Percentiles rank a stretch among this genome's conserved stretches.
Conservation (phyloP, 92 coral and sea anemone species). For the Paragorgia papillata region DNA sequence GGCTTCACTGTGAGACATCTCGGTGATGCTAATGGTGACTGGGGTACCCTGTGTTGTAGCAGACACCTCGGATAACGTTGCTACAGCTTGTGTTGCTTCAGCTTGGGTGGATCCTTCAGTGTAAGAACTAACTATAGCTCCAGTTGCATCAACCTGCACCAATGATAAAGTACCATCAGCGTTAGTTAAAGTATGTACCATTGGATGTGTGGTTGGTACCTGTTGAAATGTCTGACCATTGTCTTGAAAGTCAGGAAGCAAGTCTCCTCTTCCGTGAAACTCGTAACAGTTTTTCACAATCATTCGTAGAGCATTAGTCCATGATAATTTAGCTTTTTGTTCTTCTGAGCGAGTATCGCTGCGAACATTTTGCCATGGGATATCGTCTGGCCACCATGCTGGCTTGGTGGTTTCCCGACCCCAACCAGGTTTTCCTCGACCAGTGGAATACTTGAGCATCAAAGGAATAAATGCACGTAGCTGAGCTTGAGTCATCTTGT, state of each 20-base stretch:
- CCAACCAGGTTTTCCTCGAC: constrained; percentile 99
- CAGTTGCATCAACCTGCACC: constrained; percentile 98
- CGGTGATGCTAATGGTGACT: constrained; percentile 75
- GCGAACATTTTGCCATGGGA: constrained; percentile 99
- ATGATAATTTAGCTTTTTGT: constrained; percentile 92
- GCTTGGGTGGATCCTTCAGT: constrained; percentile 94
- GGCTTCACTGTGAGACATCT: constrained; percentile 92
- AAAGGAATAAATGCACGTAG: constrained; percentile 95
- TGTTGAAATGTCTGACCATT: constrained; percentile 73
- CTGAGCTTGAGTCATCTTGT: constrained; percentile 99
- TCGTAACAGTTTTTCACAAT: constrained; percentile 99
- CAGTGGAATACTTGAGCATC: constrained; percentile 98
- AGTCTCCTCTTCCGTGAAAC: constrained; percentile 93
- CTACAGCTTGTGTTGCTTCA: constrained; percentile 99
- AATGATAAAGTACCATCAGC: constrained; percentile 98
- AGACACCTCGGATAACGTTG: constrained; percentile 96
- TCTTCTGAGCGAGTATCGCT: constrained; percentile 96
- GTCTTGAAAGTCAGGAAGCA: constrained; percentile 88
- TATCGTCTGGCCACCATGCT: constrained; percentile 97
- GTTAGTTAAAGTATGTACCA: constrained; percentile 98
- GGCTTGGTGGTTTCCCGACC: constrained; percentile 97
- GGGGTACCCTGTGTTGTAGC: constrained; percentile 82
- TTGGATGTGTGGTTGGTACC: constrained; percentile 76
- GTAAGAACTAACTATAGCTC: constrained; percentile 90
- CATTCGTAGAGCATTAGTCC: constrained; percentile 96